Percentiles rank a stretch among this genome's conserved stretches.
Conservation (phyloP, 2,797 vertebrate genomes). For the Okamejei kenojei region DNA sequence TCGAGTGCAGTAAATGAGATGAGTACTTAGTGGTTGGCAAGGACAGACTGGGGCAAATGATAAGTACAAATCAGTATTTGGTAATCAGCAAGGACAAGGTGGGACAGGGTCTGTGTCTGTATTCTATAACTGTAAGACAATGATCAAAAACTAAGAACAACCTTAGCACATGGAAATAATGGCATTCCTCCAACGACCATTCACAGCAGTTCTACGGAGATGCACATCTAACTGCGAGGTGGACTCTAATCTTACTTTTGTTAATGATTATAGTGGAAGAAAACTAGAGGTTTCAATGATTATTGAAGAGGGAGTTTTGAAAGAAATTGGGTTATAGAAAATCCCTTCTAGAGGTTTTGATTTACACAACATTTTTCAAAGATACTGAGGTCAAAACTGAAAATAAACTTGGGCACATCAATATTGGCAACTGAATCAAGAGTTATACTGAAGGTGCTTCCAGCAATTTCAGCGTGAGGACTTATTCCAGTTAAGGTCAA, state of each 20-base stretch:
- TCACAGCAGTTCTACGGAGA: background rate
- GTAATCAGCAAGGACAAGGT: too few species aligned
- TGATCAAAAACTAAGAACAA: background rate
- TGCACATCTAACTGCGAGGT: too few species aligned
- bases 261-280: constrained; percentile 1
- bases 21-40: too few species aligned
- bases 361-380: background rate
- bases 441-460: background rate
- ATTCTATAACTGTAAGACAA: too few species aligned
- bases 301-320: too few species aligned
- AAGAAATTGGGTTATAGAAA: background rate
- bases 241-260: background rate
- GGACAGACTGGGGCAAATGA: too few species aligned
- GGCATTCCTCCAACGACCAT: background rate
- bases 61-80: too few species aligned
- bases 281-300: background rate
- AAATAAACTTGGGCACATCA: background rate
- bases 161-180: background rate
- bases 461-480: background rate
- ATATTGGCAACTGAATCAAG: background rate
- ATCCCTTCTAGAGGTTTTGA: background rate
- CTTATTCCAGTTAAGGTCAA: background rate
- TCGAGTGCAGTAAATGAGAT: too few species aligned
- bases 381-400: background rate
- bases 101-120: too few species aligned